These are phyloP conservation scores for Chanos chanos DNA, from an alignment of 2,797 vertebrate genomes.

Conservation along the genomic window DNA sequence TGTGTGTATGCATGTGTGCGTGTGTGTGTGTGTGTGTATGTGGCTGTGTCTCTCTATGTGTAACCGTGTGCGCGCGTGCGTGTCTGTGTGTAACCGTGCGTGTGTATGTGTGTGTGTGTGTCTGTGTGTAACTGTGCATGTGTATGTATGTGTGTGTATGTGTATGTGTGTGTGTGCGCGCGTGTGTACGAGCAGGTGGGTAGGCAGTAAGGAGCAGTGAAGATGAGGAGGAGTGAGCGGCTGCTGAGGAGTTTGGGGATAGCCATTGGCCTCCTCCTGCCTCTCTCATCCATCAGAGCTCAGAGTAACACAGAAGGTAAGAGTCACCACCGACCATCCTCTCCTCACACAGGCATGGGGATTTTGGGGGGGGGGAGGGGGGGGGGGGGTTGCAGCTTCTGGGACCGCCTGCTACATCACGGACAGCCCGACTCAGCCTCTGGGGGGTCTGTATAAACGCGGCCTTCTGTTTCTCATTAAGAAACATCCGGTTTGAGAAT, in stretches of 20 bases:
- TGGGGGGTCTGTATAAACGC: too few species aligned
- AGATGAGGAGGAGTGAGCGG: constrained; percentile 71
- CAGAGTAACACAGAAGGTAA: constrained; percentile 73
- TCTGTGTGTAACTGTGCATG: background rate
- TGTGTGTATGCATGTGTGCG: too few species aligned
- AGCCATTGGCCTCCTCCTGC: constrained; percentile 65
- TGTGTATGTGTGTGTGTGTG: background rate
- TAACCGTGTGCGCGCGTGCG: too few species aligned
- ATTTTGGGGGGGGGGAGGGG: too few species aligned
- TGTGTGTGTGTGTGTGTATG: background rate
- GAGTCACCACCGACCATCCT: background rate
- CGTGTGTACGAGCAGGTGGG: constrained; percentile 54
- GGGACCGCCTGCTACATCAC: too few species aligned
- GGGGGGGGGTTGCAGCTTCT: too few species aligned
- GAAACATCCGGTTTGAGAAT: too few species aligned
- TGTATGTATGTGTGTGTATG: too few species aligned
- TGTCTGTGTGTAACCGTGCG: too few species aligned
- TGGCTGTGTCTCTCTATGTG: too few species aligned
- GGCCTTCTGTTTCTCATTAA: too few species aligned
- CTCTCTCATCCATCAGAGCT: constrained; percentile 65
- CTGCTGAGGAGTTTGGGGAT: constrained; percentile 69
- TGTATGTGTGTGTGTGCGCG: background rate
- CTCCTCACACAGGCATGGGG: constrained; percentile 30
- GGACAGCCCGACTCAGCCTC: too few species aligned
- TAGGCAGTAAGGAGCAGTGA: constrained; percentile 70